Percentiles rank a stretch among this genome's conserved stretches.
These are phyloP conservation scores for Podocnemis expansa DNA, from an alignment of 2,113 vertebrate genomes.

Conservation along the genomic window DNA sequence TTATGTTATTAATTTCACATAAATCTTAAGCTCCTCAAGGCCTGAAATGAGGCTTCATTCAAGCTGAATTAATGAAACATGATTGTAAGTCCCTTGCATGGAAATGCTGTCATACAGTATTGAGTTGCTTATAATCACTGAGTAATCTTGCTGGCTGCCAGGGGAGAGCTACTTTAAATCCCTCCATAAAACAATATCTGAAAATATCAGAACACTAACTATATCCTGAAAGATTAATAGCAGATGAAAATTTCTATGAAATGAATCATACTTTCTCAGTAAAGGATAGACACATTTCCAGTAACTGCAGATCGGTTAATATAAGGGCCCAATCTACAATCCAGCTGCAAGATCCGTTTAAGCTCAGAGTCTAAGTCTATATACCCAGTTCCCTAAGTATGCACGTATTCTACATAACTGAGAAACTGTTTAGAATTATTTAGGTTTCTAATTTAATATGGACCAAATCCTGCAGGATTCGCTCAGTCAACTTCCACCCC, in stretches of 20 bases:
- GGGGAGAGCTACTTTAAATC: constrained; percentile 88
- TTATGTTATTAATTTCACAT: constrained; percentile 99
- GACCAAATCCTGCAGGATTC: constrained; percentile 55
- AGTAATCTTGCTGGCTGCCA: constrained; percentile 92
- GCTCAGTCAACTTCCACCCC: constrained; percentile 9
- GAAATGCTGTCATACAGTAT: constrained; percentile 93
- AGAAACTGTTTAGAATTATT: constrained; percentile 51
- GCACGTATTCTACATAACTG: constrained; percentile 51
- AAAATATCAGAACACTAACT: constrained; percentile 91
- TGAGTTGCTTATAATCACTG: constrained; percentile 94
- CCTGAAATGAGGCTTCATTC: constrained; percentile 96
- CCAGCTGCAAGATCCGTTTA: constrained; percentile 70
- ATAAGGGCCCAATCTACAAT: constrained; percentile 46
- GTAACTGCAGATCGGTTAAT: constrained; percentile 71
- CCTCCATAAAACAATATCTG: constrained; percentile 89
- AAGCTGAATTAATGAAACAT: constrained; percentile 99
- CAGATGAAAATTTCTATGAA: constrained; percentile 85
- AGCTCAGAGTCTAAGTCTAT: constrained; percentile 36
- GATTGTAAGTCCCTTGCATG: constrained; percentile 94
- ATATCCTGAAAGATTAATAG: constrained; percentile 88
- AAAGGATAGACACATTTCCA: constrained; percentile 80
- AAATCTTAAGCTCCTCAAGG: constrained; percentile 97
- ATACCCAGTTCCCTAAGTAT: constrained; percentile 58
- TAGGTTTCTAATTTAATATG: constrained; percentile 62
- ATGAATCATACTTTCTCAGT: constrained; percentile 84